Evolutionary conservation across 1,140 invertebrate genomes (phyloP).

Genomic region (Polypedilum vanderplanki): DNA sequence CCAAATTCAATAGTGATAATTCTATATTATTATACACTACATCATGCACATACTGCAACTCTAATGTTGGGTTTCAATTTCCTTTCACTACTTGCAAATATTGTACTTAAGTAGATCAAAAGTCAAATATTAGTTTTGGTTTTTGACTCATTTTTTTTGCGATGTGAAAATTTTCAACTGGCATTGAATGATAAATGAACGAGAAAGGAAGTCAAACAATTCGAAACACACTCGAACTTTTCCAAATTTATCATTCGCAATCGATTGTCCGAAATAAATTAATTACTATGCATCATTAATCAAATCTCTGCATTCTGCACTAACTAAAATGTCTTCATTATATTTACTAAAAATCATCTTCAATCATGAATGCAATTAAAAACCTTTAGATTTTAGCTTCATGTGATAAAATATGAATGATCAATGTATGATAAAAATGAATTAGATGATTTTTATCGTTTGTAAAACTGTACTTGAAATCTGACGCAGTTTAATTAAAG

Average conservation of each 20-base stretch:
- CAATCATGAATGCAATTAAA: neutral
- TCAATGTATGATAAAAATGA: too few relatives aligned
- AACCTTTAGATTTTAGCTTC: too few relatives aligned
- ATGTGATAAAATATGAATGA: too few relatives aligned
- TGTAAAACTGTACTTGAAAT: too few relatives aligned
- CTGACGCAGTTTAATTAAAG: too few relatives aligned
- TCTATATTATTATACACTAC: neutral
- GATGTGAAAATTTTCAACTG: neutral
- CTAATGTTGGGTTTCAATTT: conserved; percentile 13
- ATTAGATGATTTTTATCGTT: too few relatives aligned
- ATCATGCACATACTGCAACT: neutral
- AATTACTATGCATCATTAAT: neutral
- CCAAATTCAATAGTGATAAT: neutral
- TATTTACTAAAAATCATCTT: neutral
- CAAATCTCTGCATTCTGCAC: neutral
- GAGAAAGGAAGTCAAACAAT: neutral
- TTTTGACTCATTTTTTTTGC: neutral
- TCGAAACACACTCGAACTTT: neutral
- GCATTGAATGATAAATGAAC: neutral
- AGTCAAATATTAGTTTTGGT: conserved; percentile 19
- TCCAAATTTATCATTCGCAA: neutral
- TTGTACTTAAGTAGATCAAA: neutral
- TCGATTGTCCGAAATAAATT: conserved; percentile 18
- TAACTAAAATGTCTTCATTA: neutral
- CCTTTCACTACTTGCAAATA: neutral